Base-by-base conservation (phyloP, 1,140 invertebrate genomes). In the Plutomurus gul region DNA sequence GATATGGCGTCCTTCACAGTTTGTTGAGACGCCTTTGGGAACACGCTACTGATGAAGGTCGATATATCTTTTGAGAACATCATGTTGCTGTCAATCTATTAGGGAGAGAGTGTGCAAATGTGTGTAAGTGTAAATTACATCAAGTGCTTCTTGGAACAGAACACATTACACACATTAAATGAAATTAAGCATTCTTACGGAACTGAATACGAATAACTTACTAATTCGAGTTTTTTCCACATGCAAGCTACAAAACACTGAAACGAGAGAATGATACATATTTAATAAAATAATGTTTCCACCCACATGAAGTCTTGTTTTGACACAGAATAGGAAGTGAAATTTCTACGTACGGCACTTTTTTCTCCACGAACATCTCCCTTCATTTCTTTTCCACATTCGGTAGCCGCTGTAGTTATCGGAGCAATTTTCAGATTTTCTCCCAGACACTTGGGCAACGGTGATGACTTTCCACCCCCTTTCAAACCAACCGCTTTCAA, bases 231-330 rank as follows among this genome's bases (percentile, higher is more conserved):
- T 8, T 72, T 72, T 11, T 72, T 72, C 70, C 70, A 72, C 37
- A 43, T 72, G 39, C 70, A 72, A 20, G 70, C 70, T 13, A 72
- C 37, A 13, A 72, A 72, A n/a, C 70, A 72, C 70, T 72, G 36
- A 3, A 70, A 39, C 22, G 4, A 60, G 11, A n/a, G n/a, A 10
- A 4, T 10, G 43, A 10, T n/a, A 47, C 16, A 8, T 4, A 8
- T 8, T 8, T 13, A 8, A 6, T 4, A 47, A 10, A 47, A n/a
- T 4, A 10, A 47, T 47, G 43, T 7, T 47, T 47, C n/a, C n/a
- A n/a, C n/a, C n/a, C n/a, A n/a, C n/a, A n/a, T n/a, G n/a, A n/a
- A n/a, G n/a, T n/a, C n/a, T n/a, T n/a, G n/a, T n/a, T n/a, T n/a
- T n/a, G n/a, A n/a, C n/a, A n/a, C n/a, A 47, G 43, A 13, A n/a